Evolutionary conservation across 1,140 invertebrate species (phyloP).

Genomic region (Atta colombica): DNA sequence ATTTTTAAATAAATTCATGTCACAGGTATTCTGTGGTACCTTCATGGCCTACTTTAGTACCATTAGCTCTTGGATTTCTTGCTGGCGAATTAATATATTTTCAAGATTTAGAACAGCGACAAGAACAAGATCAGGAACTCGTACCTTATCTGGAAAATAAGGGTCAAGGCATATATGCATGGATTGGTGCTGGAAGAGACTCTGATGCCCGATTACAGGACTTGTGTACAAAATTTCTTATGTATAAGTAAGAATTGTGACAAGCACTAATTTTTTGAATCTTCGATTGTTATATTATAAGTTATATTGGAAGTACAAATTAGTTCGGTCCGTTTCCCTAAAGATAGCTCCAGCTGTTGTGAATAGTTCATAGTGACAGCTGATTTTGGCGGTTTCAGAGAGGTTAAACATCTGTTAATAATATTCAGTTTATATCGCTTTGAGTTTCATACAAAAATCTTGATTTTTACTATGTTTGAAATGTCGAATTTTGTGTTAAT

Average conservation of each 20-base stretch:
- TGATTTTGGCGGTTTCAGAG: too few species aligned
- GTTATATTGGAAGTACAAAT: background rate
- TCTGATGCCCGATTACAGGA: conserved; percentile 92
- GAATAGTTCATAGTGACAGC: too few species aligned
- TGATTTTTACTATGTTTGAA: too few species aligned
- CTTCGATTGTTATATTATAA: background rate
- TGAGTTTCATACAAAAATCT: too few species aligned
- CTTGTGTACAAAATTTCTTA: conserved; percentile 88
- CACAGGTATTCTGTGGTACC: conserved; percentile 86
- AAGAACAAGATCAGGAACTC: conserved; percentile 94
- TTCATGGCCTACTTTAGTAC: conserved; percentile 93
- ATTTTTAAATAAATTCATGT: background rate
- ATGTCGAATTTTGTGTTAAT: too few species aligned
- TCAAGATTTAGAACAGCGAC: conserved; percentile 81
- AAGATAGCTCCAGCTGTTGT: too few species aligned
- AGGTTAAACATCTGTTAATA: too few species aligned
- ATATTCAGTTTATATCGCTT: too few species aligned
- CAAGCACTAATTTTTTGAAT: background rate
- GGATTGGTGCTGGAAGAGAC: conserved; percentile 98
- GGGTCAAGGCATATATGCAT: conserved; percentile 91
- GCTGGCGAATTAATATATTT: conserved; percentile 91
- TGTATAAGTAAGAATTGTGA: conserved; percentile 77
- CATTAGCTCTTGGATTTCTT: conserved; percentile 94
- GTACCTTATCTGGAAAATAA: conserved; percentile 98
- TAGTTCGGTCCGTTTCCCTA: too few species aligned